Base-by-base conservation (phyloP, 2,113 vertebrate genomes). In the Spheniscus mendiculus region DNA sequence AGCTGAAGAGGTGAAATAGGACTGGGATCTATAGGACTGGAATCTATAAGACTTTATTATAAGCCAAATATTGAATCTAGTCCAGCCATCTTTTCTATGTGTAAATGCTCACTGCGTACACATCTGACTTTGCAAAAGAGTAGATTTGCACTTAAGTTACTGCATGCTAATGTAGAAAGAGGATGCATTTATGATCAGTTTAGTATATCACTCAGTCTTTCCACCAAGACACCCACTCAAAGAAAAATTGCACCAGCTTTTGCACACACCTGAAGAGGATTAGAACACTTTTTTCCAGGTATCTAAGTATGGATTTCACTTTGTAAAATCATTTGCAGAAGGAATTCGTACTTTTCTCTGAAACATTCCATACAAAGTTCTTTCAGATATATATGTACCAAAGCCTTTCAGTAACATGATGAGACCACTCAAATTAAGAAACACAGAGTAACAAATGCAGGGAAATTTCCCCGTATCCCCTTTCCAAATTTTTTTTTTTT, bases 21-120 rank as follows among this genome's bases (percentile, higher is more conserved):
- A 83, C 38, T 56, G 55, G 66, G 84, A 94, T 88, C 87, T 85
- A 26, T 83, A 93, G 95, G 88, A 91, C 91, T 96, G n/a, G n/a
- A n/a, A 94, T 88, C 87, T 85, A 26, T 83, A 93, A 95, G 88
- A 91, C 91, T 96, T 96, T 92, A 94, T 98, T 89, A 65, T 86
- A 67, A 96, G 59, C 32, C 45, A 90, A 83, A 96, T 83, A 97
- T 87, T 58, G 55, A 90, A 97, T 97, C 97, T 90, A 96, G 65
- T 85, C 49, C 72, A 86, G 79, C 55, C 66, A 89, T 84, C 49
- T 74, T 95, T 95, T 94, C 83, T 85, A 21, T 96, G 85, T 83
- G 38, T 40, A 71, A 93, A 88, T 91, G 84, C 70, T 89, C 49
- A 53, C 80, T 85, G 93, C 96, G 98, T 97, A 94, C 49, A 97